Percentiles rank a stretch among this genome's conserved stretches.
Evolutionary conservation across 2,113 vertebrate species (phyloP).

Genomic region (Malurus melanocephalus): DNA sequence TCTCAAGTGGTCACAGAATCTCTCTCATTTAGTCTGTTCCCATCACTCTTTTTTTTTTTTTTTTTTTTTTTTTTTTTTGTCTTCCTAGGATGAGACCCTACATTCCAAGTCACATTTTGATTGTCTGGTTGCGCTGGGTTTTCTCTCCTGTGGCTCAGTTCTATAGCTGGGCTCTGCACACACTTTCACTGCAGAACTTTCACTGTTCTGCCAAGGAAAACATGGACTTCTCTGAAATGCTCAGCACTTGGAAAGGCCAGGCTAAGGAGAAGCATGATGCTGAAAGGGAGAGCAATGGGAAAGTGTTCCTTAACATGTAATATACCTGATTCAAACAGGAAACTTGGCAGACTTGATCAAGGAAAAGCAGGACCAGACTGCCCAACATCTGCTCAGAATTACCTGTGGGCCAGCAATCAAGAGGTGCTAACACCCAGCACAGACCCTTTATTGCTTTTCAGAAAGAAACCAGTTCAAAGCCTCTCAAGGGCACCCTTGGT

Average conservation of each 20-base stretch:
- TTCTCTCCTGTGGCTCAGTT: neutral
- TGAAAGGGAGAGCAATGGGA: neutral
- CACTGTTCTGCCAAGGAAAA: constrained; percentile 1
- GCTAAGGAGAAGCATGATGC: neutral
- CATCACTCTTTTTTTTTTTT: neutral
- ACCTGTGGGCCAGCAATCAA: neutral
- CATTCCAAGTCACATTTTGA: neutral
- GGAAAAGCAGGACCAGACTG: neutral
- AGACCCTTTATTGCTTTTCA: neutral
- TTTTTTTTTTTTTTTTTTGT: neutral
- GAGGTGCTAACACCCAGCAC: neutral
- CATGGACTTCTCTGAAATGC: neutral
- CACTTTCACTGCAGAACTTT: neutral
- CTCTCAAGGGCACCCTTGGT: neutral
- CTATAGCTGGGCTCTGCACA: neutral
- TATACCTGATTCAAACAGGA: neutral
- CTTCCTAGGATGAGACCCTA: neutral
- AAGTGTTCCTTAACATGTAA: neutral
- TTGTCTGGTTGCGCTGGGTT: neutral
- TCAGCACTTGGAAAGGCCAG: neutral
- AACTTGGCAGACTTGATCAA: neutral
- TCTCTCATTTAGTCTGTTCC: neutral
- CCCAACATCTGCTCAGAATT: constrained; percentile 26
- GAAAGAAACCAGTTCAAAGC: neutral
- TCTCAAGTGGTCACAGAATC: neutral